These are phyloP conservation scores for Drosophila tripunctata DNA, from an alignment of 2,888 invertebrate species.

Conservation along the genomic window DNA sequence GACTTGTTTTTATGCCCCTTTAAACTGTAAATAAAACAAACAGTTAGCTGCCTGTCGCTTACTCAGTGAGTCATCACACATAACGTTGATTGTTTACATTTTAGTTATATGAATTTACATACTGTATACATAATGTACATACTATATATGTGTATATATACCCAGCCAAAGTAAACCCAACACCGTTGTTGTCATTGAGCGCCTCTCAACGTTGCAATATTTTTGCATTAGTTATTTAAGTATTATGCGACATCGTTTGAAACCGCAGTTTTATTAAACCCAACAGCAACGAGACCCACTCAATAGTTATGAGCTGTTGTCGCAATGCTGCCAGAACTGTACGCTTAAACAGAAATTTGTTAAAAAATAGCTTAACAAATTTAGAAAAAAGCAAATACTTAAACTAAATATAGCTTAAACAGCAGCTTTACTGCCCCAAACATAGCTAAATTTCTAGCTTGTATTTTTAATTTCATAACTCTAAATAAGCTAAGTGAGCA, in stretches of 20 bases:
- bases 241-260: slow-evolving; percentile 60
- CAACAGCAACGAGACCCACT: slow-evolving; percentile 37
- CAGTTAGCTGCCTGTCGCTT: slow-evolving; percentile 51
- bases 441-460: too few species aligned
- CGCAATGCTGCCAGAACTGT: too few species aligned
- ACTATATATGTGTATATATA: slow-evolving; percentile 7
- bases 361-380: too few species aligned
- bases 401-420: too few species aligned
- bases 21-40: slow-evolving; percentile 10
- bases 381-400: too few species aligned
- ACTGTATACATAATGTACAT: slow-evolving; percentile 17
- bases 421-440: too few species aligned
- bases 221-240: slow-evolving; percentile 76
- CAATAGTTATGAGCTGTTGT: slow-evolving; percentile 15
- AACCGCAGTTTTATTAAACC: slow-evolving; percentile 74
- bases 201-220: slow-evolving; percentile 39
- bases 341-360: too few species aligned
- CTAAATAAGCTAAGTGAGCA: too few species aligned
- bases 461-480: too few species aligned
- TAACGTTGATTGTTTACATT: slow-evolving; percentile 61
- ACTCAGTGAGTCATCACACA: slow-evolving; percentile 58
- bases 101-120: too few species aligned
- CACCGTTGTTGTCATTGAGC: slow-evolving; percentile 73
- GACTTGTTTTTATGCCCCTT: neutral
- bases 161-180: slow-evolving; percentile 53